A percentile compares a stretch with the other conserved stretches of the same genome.
Conservation (phyloP, 2,888 invertebrate species). For the Caenorhabditis zanzibari region DNA sequence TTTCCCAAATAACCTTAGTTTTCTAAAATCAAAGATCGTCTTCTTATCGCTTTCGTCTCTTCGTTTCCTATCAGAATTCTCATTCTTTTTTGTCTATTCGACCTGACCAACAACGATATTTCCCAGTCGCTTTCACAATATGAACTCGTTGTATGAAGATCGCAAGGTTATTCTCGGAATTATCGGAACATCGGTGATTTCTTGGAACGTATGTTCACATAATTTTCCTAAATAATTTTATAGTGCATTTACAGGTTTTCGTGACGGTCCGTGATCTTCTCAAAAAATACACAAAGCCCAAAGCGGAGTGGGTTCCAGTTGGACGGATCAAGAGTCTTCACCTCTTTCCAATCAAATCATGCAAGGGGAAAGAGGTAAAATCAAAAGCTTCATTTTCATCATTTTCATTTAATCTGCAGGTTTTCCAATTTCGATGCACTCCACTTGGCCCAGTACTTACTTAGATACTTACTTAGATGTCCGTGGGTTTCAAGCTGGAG, state of each 20-base stretch:
- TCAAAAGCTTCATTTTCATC: not conserved
- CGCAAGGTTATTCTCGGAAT: slow-evolving; percentile 61
- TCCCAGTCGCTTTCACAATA: slow-evolving; percentile 12
- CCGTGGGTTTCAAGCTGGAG: too few relatives aligned
- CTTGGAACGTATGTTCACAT: slow-evolving; percentile 67
- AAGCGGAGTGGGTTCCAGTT: slow-evolving; percentile 71
- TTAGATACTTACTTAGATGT: too few relatives aligned
- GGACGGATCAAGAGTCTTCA: slow-evolving; percentile 72
- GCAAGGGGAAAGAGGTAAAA: slow-evolving; percentile 75
- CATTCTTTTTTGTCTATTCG: slow-evolving; percentile 13
- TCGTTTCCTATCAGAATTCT: slow-evolving; percentile 14
- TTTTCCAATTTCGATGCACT: slow-evolving; percentile 74
- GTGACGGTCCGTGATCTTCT: slow-evolving; percentile 31
- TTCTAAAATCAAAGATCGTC: not conserved
- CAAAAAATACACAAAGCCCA: slow-evolving; percentile 30
- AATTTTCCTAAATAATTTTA: too few relatives aligned
- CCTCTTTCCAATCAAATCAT: slow-evolving; percentile 78
- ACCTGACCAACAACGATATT: not conserved
- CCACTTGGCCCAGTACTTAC: slow-evolving; percentile 72
- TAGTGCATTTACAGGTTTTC: slow-evolving; percentile 39
- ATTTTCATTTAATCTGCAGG: slow-evolving; percentile 47
- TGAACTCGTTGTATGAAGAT: slow-evolving; percentile 61
- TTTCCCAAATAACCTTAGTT: not conserved
- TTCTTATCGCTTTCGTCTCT: slow-evolving; percentile 18
- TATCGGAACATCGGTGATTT: slow-evolving; percentile 61